Evolutionary conservation across 2,113 vertebrate genomes (phyloP), one percentile per base, ranked within the genome.

Genomic region (Antechinus flavipes): DNA sequence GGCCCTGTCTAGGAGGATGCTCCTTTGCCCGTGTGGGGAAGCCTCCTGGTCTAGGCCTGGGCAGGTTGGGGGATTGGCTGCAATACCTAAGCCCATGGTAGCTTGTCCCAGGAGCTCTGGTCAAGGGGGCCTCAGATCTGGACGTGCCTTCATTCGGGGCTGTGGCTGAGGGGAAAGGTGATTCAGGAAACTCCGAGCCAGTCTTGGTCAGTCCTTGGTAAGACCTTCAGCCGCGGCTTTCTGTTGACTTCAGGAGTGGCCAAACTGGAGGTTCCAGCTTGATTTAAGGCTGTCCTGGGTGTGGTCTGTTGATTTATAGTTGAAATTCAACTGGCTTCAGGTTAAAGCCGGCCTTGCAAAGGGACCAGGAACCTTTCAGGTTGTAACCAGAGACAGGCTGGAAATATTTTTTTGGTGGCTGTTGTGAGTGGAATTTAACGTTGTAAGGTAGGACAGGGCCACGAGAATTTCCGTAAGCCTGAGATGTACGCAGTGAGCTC

Each of bases 221-320:
- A 84, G 7, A 42, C 61, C 68, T 84, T 42, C 16, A 42, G 68
- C 19, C n/a, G 22, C 55, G 92, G 35, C 22, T 6, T 23, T 93
- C 61, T 94, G 46, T 96, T 92, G 26, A 76, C 90, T 97, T 95
- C 58, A 68, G 76, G 94, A 92, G 92, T 84, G 68, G 55, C 61
- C 96, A 30, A 93, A 93, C 58, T 91, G 91, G 54, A 68, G 49
- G 94, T 8, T 22, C 42, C 47, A 52, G 90, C 90, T 50, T 90
- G 90, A 92, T 91, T 89, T 55, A 93, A 94, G 94, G 76, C 84
- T 92, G 9, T 90, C n/a, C 46, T 30, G 47, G 90, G 24, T 52
- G 90, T 52, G 90, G 90, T 50, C 47, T 50, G n/a, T 26, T 50
- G 90, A 49, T 47, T 90, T 90, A 25, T 42, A 52, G 0, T 93